phyloP scores from a whole-genome alignment of 2,797 vertebrate species.

The Setipinna tenuifilis region DNA sequence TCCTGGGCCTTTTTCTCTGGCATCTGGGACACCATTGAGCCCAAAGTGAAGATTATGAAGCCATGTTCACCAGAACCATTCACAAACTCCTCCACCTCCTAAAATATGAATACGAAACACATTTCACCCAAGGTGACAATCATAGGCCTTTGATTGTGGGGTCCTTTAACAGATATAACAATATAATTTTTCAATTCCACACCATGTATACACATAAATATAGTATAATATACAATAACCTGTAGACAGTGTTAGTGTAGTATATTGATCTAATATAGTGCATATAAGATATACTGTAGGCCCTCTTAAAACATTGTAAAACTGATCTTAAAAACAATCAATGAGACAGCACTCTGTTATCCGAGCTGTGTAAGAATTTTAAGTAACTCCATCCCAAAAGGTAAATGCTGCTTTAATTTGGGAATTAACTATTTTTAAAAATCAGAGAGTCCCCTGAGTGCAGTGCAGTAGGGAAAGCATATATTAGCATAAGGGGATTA shows the following conservation, averaged over 20 bases:
- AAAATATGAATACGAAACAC: constrained; percentile 39
- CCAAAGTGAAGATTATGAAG: constrained; percentile 90
- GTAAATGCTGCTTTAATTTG: no score
- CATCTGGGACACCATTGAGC: constrained; percentile 87
- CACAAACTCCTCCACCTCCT: constrained; percentile 90
- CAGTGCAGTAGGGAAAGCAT: not conserved
- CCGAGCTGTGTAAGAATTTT: no score
- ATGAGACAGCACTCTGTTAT: not conserved
- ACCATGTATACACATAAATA: not conserved
- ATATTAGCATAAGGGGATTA: not conserved
- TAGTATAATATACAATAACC: not conserved
- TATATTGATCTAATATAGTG: not conserved
- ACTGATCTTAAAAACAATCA: not conserved
- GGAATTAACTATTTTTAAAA: not conserved
- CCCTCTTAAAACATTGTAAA: not conserved
- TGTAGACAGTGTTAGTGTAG: not conserved
- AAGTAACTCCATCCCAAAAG: no score
- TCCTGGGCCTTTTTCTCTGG: constrained; percentile 77
- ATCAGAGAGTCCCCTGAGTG: not conserved
- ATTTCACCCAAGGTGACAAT: not conserved
- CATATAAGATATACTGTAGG: not conserved
- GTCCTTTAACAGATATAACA: not conserved
- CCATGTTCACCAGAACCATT: constrained; percentile 91
- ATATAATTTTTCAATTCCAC: not conserved
- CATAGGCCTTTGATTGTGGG: not conserved